Evolutionary conservation across 2,888 invertebrate species (phyloP), one percentile per base, ranked within the genome.

Genomic region (Hypomecis punctinalis): DNA sequence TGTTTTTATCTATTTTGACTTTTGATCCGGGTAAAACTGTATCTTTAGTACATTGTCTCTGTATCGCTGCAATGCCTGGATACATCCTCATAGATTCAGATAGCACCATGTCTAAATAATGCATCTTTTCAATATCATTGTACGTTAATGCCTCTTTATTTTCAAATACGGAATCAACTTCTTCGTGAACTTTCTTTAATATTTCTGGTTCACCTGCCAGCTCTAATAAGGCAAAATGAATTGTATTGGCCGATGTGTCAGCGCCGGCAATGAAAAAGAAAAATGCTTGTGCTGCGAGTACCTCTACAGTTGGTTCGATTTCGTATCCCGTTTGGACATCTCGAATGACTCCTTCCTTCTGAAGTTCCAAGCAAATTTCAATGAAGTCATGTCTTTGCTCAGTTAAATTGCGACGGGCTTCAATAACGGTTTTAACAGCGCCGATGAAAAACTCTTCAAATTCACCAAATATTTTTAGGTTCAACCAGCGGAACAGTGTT

Each of bases 241-340:
- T 84, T 0, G 86, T 71, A 10, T 79, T 86, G 0, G 92, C 89
- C 7, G 89, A 83, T 0, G 91, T 89, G 47, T 93, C 93, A 5
- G 86, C 83, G 0, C 93, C 93, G 40, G 90, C 93, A 39, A 90
- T 63, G 45, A 91, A 91, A 63, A 93, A 93, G 66, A 92, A 85
- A 56, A 93, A 90, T 0, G 90, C 89, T 72, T 93, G 92, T 1
- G 91, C 88, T 5, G 89, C 86, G 35, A 92, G 46, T 1, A 90
- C 11, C 73, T 87, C 85, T 53, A 84, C 85, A 6, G 86, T 81
- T 0, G 84, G 81, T 5, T 80, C 73, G 6, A 88, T 42, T 59
- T 84, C 76, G 63, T 77, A 88, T 0, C 81, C 83, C 0, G 86
- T 85, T 0, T 63, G 51, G 0, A 56, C 46, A 39, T 90, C 89